phyloP scores from a whole-genome alignment of 2,797 vertebrate genomes.

The Bradypodion ventrale region DNA sequence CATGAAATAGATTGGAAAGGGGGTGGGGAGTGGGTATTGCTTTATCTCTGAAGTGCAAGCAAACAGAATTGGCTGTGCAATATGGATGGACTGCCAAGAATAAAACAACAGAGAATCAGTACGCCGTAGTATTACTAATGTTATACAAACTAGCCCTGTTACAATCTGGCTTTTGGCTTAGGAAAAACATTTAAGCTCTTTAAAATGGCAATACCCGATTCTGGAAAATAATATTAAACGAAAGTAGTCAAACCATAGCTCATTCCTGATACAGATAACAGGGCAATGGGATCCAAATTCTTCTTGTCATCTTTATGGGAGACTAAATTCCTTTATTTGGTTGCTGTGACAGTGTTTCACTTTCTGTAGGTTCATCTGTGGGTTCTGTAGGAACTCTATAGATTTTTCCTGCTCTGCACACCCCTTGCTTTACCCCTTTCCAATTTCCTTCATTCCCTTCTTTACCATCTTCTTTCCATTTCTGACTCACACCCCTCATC shows the following conservation, averaged over 20 bases:
- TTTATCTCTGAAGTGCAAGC: conserved; percentile 30
- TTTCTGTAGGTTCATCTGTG: neutral
- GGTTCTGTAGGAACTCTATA: neutral
- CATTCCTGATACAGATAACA: neutral
- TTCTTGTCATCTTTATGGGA: neutral
- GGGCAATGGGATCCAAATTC: neutral
- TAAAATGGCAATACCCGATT: neutral
- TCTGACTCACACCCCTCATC: neutral
- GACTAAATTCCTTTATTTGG: neutral
- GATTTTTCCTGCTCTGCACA: neutral
- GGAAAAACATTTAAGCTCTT: neutral
- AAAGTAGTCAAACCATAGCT: neutral
- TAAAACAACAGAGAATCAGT: conserved; percentile 5
- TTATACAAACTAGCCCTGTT: neutral
- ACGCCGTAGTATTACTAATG: neutral
- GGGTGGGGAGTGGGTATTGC: neutral
- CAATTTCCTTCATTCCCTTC: no score
- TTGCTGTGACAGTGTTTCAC: neutral
- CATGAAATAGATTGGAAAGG: conserved; percentile 36
- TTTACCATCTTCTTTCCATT: no score
- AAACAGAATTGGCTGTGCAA: conserved; percentile 11
- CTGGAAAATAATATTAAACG: neutral
- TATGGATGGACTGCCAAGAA: conserved; percentile 6
- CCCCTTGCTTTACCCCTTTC: neutral
- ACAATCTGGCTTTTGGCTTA: neutral